A percentile compares a stretch with the other conserved stretches of the same genome.
These are phyloP conservation scores for Rhingia campestris DNA, from an alignment of 2,888 invertebrate genomes.

Conservation along the genomic window DNA sequence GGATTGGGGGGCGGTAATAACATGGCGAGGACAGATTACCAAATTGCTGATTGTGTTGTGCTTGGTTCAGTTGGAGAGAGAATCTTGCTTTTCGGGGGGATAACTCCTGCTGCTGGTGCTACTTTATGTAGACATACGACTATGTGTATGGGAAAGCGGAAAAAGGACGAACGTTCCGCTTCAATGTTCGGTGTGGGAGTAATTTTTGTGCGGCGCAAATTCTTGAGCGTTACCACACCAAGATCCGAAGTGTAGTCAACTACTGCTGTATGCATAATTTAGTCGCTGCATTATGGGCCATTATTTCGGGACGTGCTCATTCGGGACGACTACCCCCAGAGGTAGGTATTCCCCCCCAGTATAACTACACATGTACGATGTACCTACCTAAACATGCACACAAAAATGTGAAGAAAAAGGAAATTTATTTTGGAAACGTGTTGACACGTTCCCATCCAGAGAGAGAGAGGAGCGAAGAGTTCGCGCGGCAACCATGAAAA, in stretches of 20 bases:
- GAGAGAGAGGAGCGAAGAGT: neutral
- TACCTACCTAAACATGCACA: constrained; percentile 31
- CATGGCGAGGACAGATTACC: constrained; percentile 59
- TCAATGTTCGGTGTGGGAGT: constrained; percentile 58
- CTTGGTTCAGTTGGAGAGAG: constrained; percentile 20
- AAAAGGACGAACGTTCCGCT: constrained; percentile 41
- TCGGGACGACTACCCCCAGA: constrained; percentile 41
- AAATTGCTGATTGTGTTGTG: constrained; percentile 64
- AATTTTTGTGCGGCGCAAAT: constrained; percentile 46
- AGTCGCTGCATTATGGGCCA: constrained; percentile 70
- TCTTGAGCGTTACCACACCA: constrained; percentile 44
- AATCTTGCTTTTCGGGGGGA: constrained; percentile 27
- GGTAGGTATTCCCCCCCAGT: constrained; percentile 13
- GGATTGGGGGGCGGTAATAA: constrained; percentile 41
- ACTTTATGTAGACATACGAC: neutral
- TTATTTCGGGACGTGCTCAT: constrained; percentile 70
- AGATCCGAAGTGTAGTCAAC: constrained; percentile 62
- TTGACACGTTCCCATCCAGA: constrained; percentile 57
- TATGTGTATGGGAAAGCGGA: constrained; percentile 15
- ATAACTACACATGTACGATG: constrained; percentile 25
- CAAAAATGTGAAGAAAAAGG: constrained; percentile 54
- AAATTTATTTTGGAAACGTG: constrained; percentile 58
- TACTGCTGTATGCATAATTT: constrained; percentile 69
- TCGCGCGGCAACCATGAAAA: constrained; percentile 24
- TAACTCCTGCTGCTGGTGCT: constrained; percentile 2